These are phyloP conservation scores for Tipula unca DNA, from an alignment of 2,888 invertebrate species.

Conservation along the genomic window DNA sequence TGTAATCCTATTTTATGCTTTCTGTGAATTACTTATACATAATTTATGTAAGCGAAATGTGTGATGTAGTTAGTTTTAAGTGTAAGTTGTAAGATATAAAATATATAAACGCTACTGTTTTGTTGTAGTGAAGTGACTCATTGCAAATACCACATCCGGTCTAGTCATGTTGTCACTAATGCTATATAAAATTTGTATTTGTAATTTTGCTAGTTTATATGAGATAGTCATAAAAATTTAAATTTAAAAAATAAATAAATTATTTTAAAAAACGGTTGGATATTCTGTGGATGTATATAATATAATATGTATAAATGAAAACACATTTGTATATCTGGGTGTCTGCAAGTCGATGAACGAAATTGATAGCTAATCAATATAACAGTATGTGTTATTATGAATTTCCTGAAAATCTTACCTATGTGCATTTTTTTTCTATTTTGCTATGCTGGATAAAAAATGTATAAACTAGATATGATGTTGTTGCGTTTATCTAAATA, in stretches of 20 bases:
- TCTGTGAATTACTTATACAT: background rate
- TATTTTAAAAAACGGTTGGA: background rate
- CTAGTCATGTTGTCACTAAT: conserved; percentile 16
- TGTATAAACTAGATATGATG: background rate
- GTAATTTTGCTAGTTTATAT: background rate
- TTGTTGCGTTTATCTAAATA: background rate
- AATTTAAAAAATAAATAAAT: background rate
- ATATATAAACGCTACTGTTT: background rate
- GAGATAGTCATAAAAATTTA: background rate
- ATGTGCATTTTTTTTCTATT: background rate
- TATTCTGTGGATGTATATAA: background rate
- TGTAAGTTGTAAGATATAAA: background rate
- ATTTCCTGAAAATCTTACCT: background rate
- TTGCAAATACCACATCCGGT: conserved; percentile 17
- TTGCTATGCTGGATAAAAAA: background rate
- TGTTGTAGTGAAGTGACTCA: background rate
- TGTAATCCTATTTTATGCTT: background rate
- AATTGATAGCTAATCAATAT: background rate
- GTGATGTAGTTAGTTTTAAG: background rate
- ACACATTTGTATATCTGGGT: background rate
- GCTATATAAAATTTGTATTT: background rate
- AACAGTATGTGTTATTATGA: background rate
- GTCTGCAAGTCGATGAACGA: background rate
- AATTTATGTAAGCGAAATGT: background rate
- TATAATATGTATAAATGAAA: too few species aligned